phyloP scores from a whole-genome alignment of 2,888 invertebrate species.

The Caenorhabditis japonica region DNA sequence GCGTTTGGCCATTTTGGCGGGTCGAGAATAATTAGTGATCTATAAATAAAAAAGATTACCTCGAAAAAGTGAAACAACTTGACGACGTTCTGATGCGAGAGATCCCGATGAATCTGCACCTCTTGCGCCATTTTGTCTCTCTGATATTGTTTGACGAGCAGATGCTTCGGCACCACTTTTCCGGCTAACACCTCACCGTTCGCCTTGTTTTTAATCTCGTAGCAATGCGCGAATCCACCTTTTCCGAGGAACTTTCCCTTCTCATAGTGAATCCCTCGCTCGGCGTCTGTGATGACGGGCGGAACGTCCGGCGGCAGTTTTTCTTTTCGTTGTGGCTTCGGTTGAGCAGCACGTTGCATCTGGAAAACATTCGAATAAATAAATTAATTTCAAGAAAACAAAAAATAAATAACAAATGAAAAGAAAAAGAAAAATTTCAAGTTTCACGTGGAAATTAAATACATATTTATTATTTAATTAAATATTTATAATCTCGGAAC shows the following conservation, averaged over 20 bases:
- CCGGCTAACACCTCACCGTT: constrained; percentile 90
- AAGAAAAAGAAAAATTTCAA: background rate
- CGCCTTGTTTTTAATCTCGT: constrained; percentile 89
- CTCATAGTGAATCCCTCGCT: constrained; percentile 33
- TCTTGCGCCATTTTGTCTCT: constrained; percentile 90
- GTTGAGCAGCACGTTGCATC: constrained; percentile 35
- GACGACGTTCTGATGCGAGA: constrained; percentile 92
- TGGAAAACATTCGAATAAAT: no score
- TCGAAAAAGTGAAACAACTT: constrained; percentile 95
- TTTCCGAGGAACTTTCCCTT: constrained; percentile 80
- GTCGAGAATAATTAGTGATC: no score
- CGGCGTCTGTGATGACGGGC: constrained; percentile 23
- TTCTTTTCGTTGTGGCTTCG: constrained; percentile 39
- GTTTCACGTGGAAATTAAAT: no score
- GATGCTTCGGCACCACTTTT: constrained; percentile 93
- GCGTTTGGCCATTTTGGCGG: no score
- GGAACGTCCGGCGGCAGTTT: constrained; percentile 51
- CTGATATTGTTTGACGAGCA: constrained; percentile 93
- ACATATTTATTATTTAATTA: no score
- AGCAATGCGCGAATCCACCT: constrained; percentile 82
- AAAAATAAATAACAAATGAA: background rate
- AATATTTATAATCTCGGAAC: no score
- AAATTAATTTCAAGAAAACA: no score
- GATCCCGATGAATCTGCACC: constrained; percentile 91
- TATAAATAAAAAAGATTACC: no score